Evolutionary conservation across 2,888 invertebrate species (phyloP), one percentile per base, ranked within the genome.

Genomic region (Ophion slaviceki): DNA sequence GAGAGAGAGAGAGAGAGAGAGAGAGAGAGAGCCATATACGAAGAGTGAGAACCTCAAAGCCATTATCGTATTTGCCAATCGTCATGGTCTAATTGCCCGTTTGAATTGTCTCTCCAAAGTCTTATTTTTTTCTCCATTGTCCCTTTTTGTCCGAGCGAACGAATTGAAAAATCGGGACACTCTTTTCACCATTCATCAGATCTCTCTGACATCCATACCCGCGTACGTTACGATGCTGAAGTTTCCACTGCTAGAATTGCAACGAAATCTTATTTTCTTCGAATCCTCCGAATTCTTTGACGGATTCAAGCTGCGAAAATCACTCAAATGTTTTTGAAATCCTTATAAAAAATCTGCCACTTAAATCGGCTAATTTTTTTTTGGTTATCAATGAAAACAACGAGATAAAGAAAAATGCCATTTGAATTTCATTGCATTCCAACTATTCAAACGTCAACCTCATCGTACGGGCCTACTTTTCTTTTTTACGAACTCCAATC

Each of bases 1-100:
- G 53, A 53, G 10, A 75, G 0, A 53, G 53, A 70, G 8, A 70
- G 14, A 17, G 14, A 53, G 17, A 14, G 14, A 40, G 53, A 53
- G 10, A 75, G 0, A 53, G 53, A 70, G 8, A 70, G 32, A 70
- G 28, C 61, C 32, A 79, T n/a, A 71, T 57, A 76, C 53, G 53
- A 45, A 57, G 67, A 68, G 61, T 59, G 75, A 72, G 74, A 81
- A 78, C 67, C 76, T 82, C 71, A 59, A 88, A 84, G 87, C 85
- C 76, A 85, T 85, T 82, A 87, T 86, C 70, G 80, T 85, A 84
- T 85, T 82, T 84, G 72, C 87, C 88, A 84, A 90, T 89, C 89
- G 89, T 88, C 79, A 78, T 87, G 89, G 83, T 87, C 90, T 89
- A 85, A 90, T 90, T 88, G 82, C 47, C 32, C 72, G 32, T 4